A percentile compares a stretch with the other conserved stretches of the same genome.
phyloP scores from a whole-genome alignment of 2,113 vertebrate genomes.

The human region GRCh38 chr2:9755001-9755500 shows the following conservation, averaged over 20 bases:
- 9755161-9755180: background rate
- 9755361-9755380: background rate
- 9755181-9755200: background rate
- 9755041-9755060: fast-evolving
- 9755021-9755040: background rate
- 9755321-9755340: background rate
- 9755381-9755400: fast-evolving
- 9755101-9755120: background rate
- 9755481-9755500: background rate
- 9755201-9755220: background rate
- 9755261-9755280: background rate
- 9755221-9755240: background rate
- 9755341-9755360: background rate
- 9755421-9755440: background rate
- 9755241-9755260: background rate
- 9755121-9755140: background rate
- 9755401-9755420: no score
- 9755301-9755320: background rate
- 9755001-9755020: fast-evolving
- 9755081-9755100: background rate
- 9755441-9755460: fast-evolving
- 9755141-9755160: background rate
- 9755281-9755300: background rate
- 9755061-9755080: background rate
- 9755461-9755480: background rate